phyloP scores from a whole-genome alignment of 2,113 vertebrate species.

The Erythrocercus mccallii region DNA sequence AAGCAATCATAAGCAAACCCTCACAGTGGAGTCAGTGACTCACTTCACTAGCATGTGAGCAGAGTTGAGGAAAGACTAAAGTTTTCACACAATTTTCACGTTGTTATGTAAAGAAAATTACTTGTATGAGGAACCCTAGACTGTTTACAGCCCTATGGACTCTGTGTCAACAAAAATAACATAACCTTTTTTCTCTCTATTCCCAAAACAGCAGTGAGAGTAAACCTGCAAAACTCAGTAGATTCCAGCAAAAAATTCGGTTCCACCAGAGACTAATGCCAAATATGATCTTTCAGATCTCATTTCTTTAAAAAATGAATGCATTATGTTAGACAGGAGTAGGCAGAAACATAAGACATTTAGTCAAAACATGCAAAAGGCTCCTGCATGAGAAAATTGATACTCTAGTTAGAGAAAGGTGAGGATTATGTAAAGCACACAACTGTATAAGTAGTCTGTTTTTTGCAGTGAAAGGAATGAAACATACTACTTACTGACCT shows the following conservation, averaged over 20 bases:
- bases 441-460: not conserved
- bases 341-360: constrained; percentile 8
- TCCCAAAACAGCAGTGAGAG: not conserved
- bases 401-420: not conserved
- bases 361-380: constrained; percentile 5
- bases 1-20: not conserved
- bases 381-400: constrained; percentile 19
- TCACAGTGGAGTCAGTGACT: not conserved
- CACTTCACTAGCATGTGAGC: not conserved
- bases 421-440: not conserved
- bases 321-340: constrained; percentile 8
- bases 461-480: not conserved
- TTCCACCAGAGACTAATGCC: not conserved
- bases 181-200: not conserved
- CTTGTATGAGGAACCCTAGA: not conserved
- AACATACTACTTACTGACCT: not conserved
- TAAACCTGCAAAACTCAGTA: not conserved
- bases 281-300: not conserved
- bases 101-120: not conserved
- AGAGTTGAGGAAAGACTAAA: not conserved
- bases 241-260: not conserved
- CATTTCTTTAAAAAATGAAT: not conserved
- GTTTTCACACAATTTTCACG: not conserved
- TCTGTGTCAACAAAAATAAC: constrained; percentile 16
- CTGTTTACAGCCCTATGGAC: not conserved